phyloP scores from a whole-genome alignment of 1,140 invertebrate genomes.

The Pachyrhynchus sulphureomaculatus region DNA sequence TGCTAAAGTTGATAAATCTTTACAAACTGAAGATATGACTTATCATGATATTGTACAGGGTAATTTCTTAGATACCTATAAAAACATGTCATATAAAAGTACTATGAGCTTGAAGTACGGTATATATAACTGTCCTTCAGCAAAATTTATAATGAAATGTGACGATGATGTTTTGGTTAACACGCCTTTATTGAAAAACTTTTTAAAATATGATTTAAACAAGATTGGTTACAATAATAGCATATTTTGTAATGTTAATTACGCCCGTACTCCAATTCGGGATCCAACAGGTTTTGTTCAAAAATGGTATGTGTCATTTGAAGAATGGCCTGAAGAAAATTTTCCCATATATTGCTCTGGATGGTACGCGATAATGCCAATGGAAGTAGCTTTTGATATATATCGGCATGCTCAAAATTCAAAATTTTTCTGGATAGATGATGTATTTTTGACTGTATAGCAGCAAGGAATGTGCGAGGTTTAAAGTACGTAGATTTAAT shows the following conservation, averaged over 20 bases:
- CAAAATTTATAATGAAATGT: slow-evolving; percentile 73
- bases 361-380: slow-evolving; percentile 69
- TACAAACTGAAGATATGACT: slow-evolving; percentile 62
- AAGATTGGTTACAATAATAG: slow-evolving; percentile 56
- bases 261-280: slow-evolving; percentile 56
- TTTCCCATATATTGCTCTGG: slow-evolving; percentile 72
- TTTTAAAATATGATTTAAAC: slow-evolving; percentile 59
- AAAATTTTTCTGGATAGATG: slow-evolving; percentile 77
- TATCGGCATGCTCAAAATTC: slow-evolving; percentile 30
- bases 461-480: slow-evolving; percentile 62
- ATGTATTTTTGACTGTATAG: slow-evolving; percentile 74
- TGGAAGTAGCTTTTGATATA: slow-evolving; percentile 64
- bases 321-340: slow-evolving; percentile 62
- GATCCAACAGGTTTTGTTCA: slow-evolving; percentile 57
- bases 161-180: slow-evolving; percentile 82
- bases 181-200: slow-evolving; percentile 62
- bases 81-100: slow-evolving; percentile 87
- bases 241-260: slow-evolving; percentile 59
- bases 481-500: slow-evolving; percentile 55
- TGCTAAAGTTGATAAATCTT: slow-evolving; percentile 47
- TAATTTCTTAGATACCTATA: slow-evolving; percentile 75
- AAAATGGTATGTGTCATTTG: slow-evolving; percentile 74
- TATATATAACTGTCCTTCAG: slow-evolving; percentile 65
- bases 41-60: slow-evolving; percentile 77
- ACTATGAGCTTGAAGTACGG: slow-evolving; percentile 83